Conservation (phyloP, 2,888 invertebrate species). For the Trachelus tabidus region DNA sequence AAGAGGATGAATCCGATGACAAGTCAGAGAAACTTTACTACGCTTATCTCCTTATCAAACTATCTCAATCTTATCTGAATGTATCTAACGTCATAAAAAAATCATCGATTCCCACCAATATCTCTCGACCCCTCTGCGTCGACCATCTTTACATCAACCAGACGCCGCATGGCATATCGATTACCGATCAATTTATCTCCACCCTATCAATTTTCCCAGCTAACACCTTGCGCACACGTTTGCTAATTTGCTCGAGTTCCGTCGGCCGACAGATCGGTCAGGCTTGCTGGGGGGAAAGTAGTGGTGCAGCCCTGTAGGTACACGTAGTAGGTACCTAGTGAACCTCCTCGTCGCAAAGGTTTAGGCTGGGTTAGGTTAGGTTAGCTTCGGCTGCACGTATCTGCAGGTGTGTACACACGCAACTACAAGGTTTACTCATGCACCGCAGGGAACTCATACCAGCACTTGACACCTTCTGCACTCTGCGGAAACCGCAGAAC, state of each 20-base stretch:
- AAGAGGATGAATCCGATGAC: neutral
- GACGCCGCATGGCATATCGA: constrained; percentile 1
- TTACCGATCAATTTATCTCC: constrained; percentile 2
- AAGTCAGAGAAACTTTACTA: neutral
- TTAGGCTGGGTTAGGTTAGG: neutral
- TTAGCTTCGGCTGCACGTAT: neutral
- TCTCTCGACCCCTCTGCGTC: neutral
- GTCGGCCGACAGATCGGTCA: neutral
- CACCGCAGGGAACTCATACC: neutral
- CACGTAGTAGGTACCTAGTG: neutral
- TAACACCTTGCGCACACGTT: constrained; percentile 18
- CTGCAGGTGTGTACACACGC: neutral
- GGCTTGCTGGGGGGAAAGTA: neutral
- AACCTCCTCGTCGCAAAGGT: neutral
- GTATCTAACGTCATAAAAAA: neutral
- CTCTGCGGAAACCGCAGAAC: neutral
- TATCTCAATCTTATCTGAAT: neutral
- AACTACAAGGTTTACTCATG: neutral
- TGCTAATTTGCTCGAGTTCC: constrained; percentile 19
- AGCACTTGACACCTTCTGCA: neutral
- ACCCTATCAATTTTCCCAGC: constrained; percentile 4
- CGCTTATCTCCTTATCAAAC: neutral
- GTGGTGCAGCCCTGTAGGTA: neutral
- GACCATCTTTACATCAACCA: neutral
- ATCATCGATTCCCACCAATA: neutral